phyloP scores from a whole-genome alignment of 1,140 invertebrate genomes.

The Sarcophaga peregrina region DNA sequence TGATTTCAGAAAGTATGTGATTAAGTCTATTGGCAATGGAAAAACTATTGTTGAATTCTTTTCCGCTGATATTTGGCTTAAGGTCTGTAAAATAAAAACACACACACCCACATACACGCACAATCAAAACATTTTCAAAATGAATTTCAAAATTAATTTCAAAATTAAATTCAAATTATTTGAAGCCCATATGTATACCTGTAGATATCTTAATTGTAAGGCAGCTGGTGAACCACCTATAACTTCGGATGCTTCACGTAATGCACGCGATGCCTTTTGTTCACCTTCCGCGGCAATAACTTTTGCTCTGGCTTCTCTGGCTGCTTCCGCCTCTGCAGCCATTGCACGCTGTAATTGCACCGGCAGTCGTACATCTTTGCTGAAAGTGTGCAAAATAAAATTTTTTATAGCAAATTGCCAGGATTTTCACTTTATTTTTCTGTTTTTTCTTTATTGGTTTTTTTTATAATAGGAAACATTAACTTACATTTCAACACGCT shows the following conservation, averaged over 20 bases:
- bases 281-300: constrained; percentile 85
- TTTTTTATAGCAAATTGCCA: neutral
- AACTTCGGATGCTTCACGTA: constrained; percentile 91
- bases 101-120: no score
- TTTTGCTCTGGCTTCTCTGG: constrained; percentile 79
- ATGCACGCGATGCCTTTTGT: constrained; percentile 86
- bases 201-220: constrained; percentile 71
- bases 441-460: neutral
- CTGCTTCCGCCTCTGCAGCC: constrained; percentile 89
- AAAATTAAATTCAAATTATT: no score
- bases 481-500: constrained; percentile 93
- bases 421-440: neutral
- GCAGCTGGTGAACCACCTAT: constrained; percentile 87
- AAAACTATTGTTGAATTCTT: constrained; percentile 96
- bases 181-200: constrained; percentile 48
- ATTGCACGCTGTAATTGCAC: constrained; percentile 86
- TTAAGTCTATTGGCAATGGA: constrained; percentile 82
- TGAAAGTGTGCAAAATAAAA: constrained; percentile 62
- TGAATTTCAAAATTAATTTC: neutral
- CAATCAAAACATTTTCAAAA: no score
- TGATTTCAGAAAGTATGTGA: constrained; percentile 60
- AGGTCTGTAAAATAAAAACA: constrained; percentile 71
- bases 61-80: constrained; percentile 88
- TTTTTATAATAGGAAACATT: neutral
- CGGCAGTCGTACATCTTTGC: constrained; percentile 89